Percentiles rank a stretch among this genome's conserved stretches.
Evolutionary conservation across 1,140 invertebrate species (phyloP).

Genomic region (Belonocnema kinseyi): DNA sequence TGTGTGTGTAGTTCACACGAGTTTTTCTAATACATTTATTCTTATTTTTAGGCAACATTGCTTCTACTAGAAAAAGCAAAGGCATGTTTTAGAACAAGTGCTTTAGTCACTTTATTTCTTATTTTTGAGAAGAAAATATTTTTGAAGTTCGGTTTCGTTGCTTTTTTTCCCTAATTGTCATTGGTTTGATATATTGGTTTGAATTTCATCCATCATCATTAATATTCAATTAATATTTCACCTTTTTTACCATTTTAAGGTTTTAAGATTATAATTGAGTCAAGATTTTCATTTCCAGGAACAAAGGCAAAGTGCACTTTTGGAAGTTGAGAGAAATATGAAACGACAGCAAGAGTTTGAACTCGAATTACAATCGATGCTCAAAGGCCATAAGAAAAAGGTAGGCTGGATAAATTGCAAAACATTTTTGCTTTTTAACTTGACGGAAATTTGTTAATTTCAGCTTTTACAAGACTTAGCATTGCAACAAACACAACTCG

Average conservation of each 20-base stretch:
- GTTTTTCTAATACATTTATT: constrained; percentile 43
- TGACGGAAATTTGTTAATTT: constrained; percentile 46
- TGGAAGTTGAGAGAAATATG: constrained; percentile 77
- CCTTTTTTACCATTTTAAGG: constrained; percentile 7
- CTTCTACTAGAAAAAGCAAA: constrained; percentile 79
- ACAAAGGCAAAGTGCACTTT: constrained; percentile 74
- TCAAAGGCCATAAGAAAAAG: constrained; percentile 76
- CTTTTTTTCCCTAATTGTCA: constrained; percentile 47
- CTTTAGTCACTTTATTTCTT: constrained; percentile 63
- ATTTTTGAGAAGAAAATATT: constrained; percentile 38
- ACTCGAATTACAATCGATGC: constrained; percentile 73
- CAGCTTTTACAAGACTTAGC: constrained; percentile 80
- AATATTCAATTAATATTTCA: constrained; percentile 1
- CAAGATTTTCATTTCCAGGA: constrained; percentile 66
- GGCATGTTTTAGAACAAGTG: constrained; percentile 74
- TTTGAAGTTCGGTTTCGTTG: constrained; percentile 41
- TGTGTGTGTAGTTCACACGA: too few relatives aligned
- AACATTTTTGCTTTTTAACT: constrained; percentile 19
- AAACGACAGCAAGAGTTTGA: constrained; percentile 77
- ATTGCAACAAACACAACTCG: constrained; percentile 80
- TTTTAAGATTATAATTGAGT: constrained; percentile 34
- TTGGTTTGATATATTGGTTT: constrained; percentile 42
- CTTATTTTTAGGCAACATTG: constrained; percentile 78
- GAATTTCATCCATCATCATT: constrained; percentile 40
- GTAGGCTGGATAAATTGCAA: constrained; percentile 58